phyloP scores from a whole-genome alignment of 1,140 invertebrate genomes.

The Pollicipes pollicipes region DNA sequence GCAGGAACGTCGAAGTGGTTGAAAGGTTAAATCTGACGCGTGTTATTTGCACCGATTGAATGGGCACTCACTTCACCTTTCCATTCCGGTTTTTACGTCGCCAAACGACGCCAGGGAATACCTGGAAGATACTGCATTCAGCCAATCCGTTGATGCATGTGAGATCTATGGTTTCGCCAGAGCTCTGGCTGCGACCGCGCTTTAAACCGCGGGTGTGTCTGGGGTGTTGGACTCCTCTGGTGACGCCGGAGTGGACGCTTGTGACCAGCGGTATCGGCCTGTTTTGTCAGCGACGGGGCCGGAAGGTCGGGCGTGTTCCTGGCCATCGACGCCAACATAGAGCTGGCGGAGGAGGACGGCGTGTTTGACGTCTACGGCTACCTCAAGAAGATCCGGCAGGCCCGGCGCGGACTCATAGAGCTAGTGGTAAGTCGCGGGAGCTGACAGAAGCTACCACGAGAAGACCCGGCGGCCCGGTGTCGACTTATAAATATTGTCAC shows the following conservation, averaged over 20 bases:
- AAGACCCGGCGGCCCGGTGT: too few species aligned
- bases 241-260: neutral
- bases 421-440: constrained; percentile 58
- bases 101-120: too few species aligned
- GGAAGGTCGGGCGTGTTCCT: constrained; percentile 87
- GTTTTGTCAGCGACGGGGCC: constrained; percentile 65
- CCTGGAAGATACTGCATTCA: too few species aligned
- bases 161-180: too few species aligned
- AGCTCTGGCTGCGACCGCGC: too few species aligned
- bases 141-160: too few species aligned
- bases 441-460: too few species aligned
- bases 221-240: neutral
- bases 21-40: neutral
- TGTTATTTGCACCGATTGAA: too few species aligned
- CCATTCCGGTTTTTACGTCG: too few species aligned
- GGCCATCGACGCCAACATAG: constrained; percentile 86
- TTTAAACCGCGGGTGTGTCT: too few species aligned
- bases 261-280: constrained; percentile 6
- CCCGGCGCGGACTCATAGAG: constrained; percentile 81
- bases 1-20: neutral
- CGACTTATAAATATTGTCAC: too few species aligned
- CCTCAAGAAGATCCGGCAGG: constrained; percentile 75
- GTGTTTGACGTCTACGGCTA: constrained; percentile 86
- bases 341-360: constrained; percentile 81
- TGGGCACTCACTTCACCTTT: too few species aligned